A percentile compares a stretch with the other conserved stretches of the same genome.
These are phyloP conservation scores for Dusona sp. DNA, from an alignment of 2,888 invertebrate genomes.

Conservation along the genomic window DNA sequence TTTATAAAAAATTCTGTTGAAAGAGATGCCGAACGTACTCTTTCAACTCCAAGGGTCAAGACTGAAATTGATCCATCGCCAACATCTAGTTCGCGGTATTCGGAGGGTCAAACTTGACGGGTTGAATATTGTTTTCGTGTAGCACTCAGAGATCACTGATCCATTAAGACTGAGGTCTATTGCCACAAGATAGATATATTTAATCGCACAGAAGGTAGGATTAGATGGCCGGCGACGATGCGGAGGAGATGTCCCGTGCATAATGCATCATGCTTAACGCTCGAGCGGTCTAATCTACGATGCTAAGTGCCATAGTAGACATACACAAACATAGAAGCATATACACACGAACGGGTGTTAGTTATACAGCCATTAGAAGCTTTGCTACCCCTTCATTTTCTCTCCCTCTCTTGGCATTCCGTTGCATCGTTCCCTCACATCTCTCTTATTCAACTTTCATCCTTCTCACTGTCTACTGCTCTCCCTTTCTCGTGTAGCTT, in stretches of 20 bases:
- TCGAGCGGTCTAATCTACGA: conserved; percentile 58
- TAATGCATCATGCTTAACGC: conserved; percentile 63
- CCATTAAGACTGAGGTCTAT: conserved; percentile 49
- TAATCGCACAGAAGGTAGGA: conserved; percentile 34
- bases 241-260: conserved; percentile 60
- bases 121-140: conserved; percentile 47
- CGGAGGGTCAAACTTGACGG: conserved; percentile 16
- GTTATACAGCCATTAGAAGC: conserved; percentile 32
- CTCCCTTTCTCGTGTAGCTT: neutral
- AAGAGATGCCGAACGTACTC: neutral
- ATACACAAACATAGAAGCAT: conserved; percentile 22
- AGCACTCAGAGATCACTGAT: conserved; percentile 50
- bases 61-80: neutral
- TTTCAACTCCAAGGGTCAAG: neutral
- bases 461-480: conserved; percentile 5
- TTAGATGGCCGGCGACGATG: conserved; percentile 49
- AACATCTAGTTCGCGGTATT: conserved; percentile 11
- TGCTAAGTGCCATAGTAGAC: conserved; percentile 55
- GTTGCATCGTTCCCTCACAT: conserved; percentile 1
- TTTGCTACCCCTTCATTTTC: neutral
- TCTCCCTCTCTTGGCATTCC: neutral
- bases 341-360: neutral
- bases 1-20: too few relatives aligned
- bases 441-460: conserved; percentile 9
- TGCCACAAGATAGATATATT: conserved; percentile 35